phyloP scores from a whole-genome alignment of 2,797 vertebrate genomes.

The Pachyuromys duprasi region DNA sequence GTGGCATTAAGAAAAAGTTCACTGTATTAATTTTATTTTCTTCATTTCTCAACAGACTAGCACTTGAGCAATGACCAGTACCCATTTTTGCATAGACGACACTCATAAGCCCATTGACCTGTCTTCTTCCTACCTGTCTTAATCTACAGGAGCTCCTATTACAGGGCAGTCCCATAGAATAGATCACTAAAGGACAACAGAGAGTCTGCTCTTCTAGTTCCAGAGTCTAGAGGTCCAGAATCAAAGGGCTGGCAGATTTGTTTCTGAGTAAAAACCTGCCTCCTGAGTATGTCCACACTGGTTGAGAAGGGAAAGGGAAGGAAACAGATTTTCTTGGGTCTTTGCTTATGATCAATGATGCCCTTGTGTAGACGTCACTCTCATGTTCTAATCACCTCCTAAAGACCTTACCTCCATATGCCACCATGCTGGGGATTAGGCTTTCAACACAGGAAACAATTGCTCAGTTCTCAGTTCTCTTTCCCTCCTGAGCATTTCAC shows the following conservation, averaged over 20 bases:
- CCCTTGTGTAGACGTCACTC: not conserved
- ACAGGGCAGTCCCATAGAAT: not conserved
- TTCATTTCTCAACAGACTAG: not conserved
- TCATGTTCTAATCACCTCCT: not conserved
- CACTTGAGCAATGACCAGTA: not conserved
- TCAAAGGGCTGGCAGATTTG: not conserved
- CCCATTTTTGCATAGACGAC: not conserved
- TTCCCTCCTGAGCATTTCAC: not conserved
- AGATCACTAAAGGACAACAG: not conserved
- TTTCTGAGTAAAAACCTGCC: not conserved
- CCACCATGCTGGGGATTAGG: not conserved
- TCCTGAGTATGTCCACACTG: not conserved
- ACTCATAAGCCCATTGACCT: not conserved
- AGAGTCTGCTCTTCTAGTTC: not conserved
- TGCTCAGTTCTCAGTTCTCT: not conserved
- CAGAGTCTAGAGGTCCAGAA: not conserved
- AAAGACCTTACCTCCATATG: not conserved
- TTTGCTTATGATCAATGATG: not conserved
- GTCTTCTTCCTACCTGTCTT: not conserved
- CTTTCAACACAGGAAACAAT: not conserved
- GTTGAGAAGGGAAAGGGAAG: not conserved
- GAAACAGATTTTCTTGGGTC: not conserved
- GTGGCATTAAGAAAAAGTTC: slow-evolving; percentile 22
- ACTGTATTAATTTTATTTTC: not conserved
- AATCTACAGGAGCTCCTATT: not conserved